Conservation (phyloP, 2,888 invertebrate species). For the Acleris cristana region DNA sequence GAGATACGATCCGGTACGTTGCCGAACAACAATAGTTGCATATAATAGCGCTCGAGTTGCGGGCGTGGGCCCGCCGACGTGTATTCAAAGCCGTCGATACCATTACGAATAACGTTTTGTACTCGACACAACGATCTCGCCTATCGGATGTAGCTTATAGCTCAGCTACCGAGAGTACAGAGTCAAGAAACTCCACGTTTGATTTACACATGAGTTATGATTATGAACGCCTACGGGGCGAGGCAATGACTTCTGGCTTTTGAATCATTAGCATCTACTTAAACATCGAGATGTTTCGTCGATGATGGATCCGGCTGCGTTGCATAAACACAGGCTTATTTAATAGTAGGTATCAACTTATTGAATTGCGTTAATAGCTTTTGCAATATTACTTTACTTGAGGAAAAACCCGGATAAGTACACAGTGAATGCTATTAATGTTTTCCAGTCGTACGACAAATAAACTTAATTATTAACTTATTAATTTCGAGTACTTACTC, state of each 20-base stretch:
- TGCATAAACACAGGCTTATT: conserved; percentile 14
- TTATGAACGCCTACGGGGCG: conserved; percentile 68
- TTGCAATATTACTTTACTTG: background rate
- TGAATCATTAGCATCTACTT: conserved; percentile 69
- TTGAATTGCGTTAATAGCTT: background rate
- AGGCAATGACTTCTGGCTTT: conserved; percentile 72
- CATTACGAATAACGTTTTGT: conserved; percentile 47
- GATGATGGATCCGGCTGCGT: conserved; percentile 37
- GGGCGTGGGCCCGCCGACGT: conserved; percentile 51
- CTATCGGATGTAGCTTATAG: conserved; percentile 48
- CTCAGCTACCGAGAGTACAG: conserved; percentile 42
- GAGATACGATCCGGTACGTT: conserved; percentile 51
- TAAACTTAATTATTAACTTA: conserved; percentile 5
- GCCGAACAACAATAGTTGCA: conserved; percentile 54
- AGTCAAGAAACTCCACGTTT: conserved; percentile 76
- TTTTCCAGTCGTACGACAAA: conserved; percentile 12
- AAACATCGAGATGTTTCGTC: conserved; percentile 48
- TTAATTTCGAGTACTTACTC: background rate
- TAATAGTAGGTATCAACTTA: background rate
- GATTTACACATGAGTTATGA: conserved; percentile 70
- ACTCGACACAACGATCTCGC: conserved; percentile 47
- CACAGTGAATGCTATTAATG: conserved; percentile 8
- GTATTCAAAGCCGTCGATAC: conserved; percentile 46
- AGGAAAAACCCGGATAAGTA: conserved; percentile 15
- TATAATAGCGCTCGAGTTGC: conserved; percentile 50